These are phyloP conservation scores for Tolypeutes matacus DNA, from an alignment of 2,797 vertebrate genomes.

Conservation along the genomic window DNA sequence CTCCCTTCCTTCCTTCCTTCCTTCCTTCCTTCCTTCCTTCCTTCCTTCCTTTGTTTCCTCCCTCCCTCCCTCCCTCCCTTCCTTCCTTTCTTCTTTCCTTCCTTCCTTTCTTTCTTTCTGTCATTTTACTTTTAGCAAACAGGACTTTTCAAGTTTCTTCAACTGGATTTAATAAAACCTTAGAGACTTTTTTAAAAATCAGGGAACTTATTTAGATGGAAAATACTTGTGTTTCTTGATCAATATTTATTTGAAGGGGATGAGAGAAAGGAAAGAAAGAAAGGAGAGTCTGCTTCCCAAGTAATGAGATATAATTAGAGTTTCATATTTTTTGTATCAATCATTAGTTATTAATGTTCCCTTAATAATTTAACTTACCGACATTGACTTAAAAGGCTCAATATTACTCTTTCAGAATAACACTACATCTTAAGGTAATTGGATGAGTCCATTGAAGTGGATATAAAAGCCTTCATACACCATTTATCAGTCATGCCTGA, in stretches of 20 bases:
- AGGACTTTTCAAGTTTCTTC: neutral
- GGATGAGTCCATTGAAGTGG: neutral
- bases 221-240: slow-evolving; percentile 40
- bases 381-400: neutral
- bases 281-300: neutral
- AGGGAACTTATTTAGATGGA: slow-evolving; percentile 22
- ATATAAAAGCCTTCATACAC: neutral
- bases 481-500: neutral
- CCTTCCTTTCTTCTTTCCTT: too few relatives aligned
- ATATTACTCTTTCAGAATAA: neutral
- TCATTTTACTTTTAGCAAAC: slow-evolving; percentile 38
- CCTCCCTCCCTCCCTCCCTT: too few relatives aligned
- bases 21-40: too few relatives aligned
- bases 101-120: too few relatives aligned
- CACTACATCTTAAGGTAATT: neutral
- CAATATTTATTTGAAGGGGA: slow-evolving; percentile 24
- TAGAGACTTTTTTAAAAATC: neutral
- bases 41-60: too few relatives aligned
- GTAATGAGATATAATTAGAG: neutral
- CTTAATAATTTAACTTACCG: slow-evolving; percentile 49
- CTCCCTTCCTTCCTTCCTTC: too few relatives aligned
- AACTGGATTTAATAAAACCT: slow-evolving; percentile 32
- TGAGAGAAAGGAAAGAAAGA: neutral
- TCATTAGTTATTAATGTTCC: neutral
- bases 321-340: slow-evolving; percentile 37